Base-by-base conservation (phyloP, 1,140 invertebrate species). In the Bombus waltoni region DNA sequence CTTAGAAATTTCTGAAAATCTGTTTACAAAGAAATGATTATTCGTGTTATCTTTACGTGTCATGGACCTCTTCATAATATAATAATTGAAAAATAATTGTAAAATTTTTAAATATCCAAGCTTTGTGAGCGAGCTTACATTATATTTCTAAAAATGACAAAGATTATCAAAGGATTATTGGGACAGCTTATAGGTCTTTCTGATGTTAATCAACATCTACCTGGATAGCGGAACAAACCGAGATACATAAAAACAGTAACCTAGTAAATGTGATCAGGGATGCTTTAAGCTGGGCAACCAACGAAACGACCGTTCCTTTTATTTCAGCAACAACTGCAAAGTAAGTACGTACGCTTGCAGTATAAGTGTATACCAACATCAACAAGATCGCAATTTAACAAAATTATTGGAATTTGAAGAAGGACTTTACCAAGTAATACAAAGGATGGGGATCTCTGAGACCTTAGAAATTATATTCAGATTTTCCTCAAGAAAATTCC, bases 371-470 rank as follows among this genome's bases (percentile, higher is more conserved):
- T 15, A 75, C 32, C 32, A 32, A 18, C 5, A 74, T 25, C 42
- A 32, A 75, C 53, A n/a, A 82, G 32, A 28, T 65, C 53, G 53
- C 42, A 32, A 32, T 75, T 82, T 75, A 75, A 47, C 8, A 6
- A n/a, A 53, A 66, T 47, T 65, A 75, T 66, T 42, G 40, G 47
- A 66, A 10, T 11, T 38, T 18, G 3, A n/a, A 40, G 13, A 38
- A 1, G 5, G 10, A 83, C 25, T 28, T 22, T 47, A 18, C 42
- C 47, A 6, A 40, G 13, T 25, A 38, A 70, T 9, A 28, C 40
- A 25, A 28, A 53, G 38, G 32, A 53, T 59, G 38, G 35, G 3
- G 3, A n/a, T 8, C 59, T 25, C 47, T 53, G 47, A 22, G 47
- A 53, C 6, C 18, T 53, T 53, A 53, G 47, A 22, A 53, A 53